phyloP scores from a whole-genome alignment of 2,113 vertebrate species.

The Myotis lucifugus region DNA sequence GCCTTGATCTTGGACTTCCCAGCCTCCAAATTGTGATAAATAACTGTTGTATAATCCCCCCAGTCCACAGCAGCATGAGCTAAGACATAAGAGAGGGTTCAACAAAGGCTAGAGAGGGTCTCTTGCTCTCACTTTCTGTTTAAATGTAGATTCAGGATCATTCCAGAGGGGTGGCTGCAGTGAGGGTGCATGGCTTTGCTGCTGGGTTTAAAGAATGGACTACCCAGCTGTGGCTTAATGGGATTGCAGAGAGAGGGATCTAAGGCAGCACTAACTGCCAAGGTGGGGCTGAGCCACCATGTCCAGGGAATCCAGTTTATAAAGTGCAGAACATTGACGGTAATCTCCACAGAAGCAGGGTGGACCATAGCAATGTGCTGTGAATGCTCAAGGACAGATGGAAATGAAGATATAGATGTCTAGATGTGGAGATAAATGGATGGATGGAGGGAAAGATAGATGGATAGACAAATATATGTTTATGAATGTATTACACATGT shows the following conservation, averaged over 20 bases:
- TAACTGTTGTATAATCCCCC: not conserved
- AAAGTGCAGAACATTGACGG: not conserved
- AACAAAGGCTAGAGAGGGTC: not conserved
- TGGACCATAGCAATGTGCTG: not conserved
- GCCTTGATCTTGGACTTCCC: not conserved
- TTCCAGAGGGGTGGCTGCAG: not conserved
- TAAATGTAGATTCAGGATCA: not conserved
- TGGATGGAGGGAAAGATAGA: not conserved
- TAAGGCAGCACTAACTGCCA: not conserved
- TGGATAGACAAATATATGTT: not conserved
- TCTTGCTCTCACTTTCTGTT: not conserved
- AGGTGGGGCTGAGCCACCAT: not conserved
- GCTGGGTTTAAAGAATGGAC: not conserved
- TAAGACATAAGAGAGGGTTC: not conserved
- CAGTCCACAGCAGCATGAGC: not conserved
- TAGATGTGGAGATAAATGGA: not conserved
- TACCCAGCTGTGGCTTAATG: not conserved
- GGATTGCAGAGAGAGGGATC: not conserved
- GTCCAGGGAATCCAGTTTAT: not conserved
- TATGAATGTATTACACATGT: not conserved
- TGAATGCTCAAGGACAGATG: not conserved
- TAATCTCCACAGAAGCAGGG: not conserved
- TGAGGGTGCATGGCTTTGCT: not conserved
- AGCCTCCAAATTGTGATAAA: not conserved
- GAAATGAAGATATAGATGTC: not conserved